Evolutionary conservation across 2,113 vertebrate species (phyloP), one percentile per base, ranked within the genome.

Genomic region (Oceanodroma tethys): DNA sequence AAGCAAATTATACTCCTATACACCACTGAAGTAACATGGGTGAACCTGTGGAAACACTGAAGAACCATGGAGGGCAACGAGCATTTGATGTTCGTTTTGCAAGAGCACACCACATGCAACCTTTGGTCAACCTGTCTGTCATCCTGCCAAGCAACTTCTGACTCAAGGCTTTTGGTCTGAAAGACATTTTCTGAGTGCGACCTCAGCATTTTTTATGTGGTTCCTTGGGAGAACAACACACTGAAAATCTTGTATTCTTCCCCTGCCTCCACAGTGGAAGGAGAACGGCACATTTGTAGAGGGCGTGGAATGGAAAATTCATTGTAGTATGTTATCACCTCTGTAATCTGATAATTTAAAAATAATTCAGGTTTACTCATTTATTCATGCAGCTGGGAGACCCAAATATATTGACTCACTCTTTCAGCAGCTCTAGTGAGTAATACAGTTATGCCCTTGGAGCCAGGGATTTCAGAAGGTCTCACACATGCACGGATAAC

Each of bases 91-190:
- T 36, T 88, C 47, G 0, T 63, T 93, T 63, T 94, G 86, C 62
- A 88, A 88, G 80, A 84, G 40, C 48, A 52, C 59, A 81, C 11
- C 66, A 63, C 9, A 5, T 27, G 63, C 86, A 97, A 82, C 55
- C 66, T 90, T 78, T 96, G 93, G 93, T 94, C 94, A 96, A 95
- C 62, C 91, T 87, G 29, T 45, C 86, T 94, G 83, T 93, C 68
- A 80, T 30, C 70, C 40, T 91, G 94, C 91, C 83, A 89, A 83
- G 70, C 48, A 91, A 87, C 40, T 91, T 89, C 73, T 81, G 63
- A 81, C 65, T 86, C 62, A 86, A 95, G 62, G 17, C 36, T 93
- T 83, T 62, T 67, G 47, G 32, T 43, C 62, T 65, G 13, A 71
- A 95, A 81, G 81, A 68, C 12, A 21, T 82, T 94, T 95, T 84